Conservation (phyloP, 2,113 vertebrate genomes). For the Eurypyga helias region DNA sequence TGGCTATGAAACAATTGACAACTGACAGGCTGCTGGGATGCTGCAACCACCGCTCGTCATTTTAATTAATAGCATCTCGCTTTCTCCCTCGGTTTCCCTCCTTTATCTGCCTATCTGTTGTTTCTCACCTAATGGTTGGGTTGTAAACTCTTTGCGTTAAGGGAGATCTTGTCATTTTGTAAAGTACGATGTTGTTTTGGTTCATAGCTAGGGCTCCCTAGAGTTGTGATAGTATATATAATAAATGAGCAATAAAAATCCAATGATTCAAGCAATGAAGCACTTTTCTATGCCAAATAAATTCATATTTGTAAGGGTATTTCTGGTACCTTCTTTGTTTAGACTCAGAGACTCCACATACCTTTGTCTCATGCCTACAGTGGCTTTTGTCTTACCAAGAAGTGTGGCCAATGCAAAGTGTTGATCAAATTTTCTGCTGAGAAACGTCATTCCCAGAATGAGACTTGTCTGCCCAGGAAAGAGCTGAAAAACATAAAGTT, state of each 20-base stretch:
- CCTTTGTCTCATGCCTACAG: not conserved
- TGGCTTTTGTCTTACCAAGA: not conserved
- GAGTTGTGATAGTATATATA: not conserved
- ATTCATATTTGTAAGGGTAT: not conserved
- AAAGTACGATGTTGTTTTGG: not conserved
- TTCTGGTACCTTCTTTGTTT: not conserved
- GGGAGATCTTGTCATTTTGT: not conserved
- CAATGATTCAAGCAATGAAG: not conserved
- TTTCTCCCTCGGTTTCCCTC: not conserved
- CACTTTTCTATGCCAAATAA: not conserved
- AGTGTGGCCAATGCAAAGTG: not conserved
- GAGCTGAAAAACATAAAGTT: not conserved
- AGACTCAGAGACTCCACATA: not conserved
- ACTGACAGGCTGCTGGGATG: not conserved
- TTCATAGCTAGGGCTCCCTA: not conserved
- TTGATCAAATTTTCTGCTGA: constrained; percentile 4
- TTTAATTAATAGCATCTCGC: not conserved
- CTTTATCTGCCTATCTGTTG: not conserved
- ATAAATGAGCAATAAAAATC: not conserved
- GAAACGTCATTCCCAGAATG: not conserved
- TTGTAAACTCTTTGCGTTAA: not conserved
- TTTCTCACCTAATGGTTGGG: not conserved
- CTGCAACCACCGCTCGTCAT: not conserved
- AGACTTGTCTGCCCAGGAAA: not conserved
- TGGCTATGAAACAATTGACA: not conserved